Evolutionary conservation across 2,888 invertebrate genomes (phyloP).

Genomic region (Sarcophaga rosellei): DNA sequence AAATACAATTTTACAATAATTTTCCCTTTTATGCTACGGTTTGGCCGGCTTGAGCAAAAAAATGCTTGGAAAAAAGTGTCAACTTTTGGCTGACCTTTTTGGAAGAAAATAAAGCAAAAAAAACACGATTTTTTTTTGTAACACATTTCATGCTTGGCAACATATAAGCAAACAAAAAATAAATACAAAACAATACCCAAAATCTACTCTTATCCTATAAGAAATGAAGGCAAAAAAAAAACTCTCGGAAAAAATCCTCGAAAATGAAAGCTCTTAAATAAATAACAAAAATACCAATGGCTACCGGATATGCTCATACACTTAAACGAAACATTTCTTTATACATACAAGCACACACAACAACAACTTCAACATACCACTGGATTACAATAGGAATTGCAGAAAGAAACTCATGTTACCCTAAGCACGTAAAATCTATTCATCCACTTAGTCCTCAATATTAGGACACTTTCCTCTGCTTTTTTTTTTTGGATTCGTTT

Average conservation of each 20-base stretch:
- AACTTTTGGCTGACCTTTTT: neutral
- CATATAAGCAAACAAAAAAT: neutral
- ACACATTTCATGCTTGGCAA: neutral
- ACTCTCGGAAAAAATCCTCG: constrained; percentile 36
- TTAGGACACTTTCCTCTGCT: constrained; percentile 62
- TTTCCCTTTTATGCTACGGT: neutral
- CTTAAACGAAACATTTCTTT: constrained; percentile 35
- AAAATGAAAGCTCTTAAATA: constrained; percentile 70
- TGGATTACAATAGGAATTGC: constrained; percentile 9
- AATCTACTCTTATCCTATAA: neutral
- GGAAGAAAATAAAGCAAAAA: neutral
- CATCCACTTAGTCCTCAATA: constrained; percentile 69
- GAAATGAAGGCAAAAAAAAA: no score
- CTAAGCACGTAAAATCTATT: constrained; percentile 68
- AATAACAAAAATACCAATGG: constrained; percentile 74
- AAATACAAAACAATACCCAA: constrained; percentile 18
- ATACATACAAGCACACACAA: constrained; percentile 42
- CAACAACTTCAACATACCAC: constrained; percentile 9
- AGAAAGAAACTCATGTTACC: constrained; percentile 42
- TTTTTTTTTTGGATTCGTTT: neutral
- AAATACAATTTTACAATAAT: constrained; percentile 38
- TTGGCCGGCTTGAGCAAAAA: no score
- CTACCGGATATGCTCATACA: constrained; percentile 57
- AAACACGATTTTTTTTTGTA: neutral
- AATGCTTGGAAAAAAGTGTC: no score